Evolutionary conservation across 2,113 vertebrate genomes (phyloP).

Genomic region (Hippocampus barbouri): DNA sequence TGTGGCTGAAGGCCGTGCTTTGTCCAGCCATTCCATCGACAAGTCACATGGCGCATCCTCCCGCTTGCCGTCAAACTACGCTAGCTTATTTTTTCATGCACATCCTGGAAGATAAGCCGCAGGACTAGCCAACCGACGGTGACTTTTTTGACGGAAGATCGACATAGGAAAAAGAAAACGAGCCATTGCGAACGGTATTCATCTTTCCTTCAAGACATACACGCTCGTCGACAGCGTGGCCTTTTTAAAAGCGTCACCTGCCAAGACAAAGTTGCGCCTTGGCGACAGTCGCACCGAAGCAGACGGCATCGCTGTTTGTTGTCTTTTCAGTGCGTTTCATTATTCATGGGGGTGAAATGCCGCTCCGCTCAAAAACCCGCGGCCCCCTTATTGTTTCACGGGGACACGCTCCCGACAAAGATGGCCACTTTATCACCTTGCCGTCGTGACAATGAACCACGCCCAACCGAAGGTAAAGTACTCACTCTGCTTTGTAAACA

Average conservation of each 20-base stretch:
- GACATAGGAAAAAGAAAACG: neutral
- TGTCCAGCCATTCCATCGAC: too few species aligned
- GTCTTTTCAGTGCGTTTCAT: slow-evolving; percentile 66
- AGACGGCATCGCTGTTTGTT: slow-evolving; percentile 68
- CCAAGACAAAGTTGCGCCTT: slow-evolving; percentile 50
- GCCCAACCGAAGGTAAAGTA: slow-evolving; percentile 67
- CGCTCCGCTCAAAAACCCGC: slow-evolving; percentile 48
- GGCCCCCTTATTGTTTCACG: slow-evolving; percentile 64
- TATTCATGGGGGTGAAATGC: slow-evolving; percentile 70
- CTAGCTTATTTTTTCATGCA: too few species aligned
- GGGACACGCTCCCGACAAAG: slow-evolving; percentile 63
- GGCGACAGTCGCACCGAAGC: slow-evolving; percentile 56
- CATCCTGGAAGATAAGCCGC: too few species aligned
- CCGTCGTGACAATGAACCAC: slow-evolving; percentile 71
- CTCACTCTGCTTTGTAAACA: slow-evolving; percentile 77
- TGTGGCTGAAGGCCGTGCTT: too few species aligned
- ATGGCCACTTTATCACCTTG: slow-evolving; percentile 62
- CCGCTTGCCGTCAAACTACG: too few species aligned
- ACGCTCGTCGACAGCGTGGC: slow-evolving; percentile 1
- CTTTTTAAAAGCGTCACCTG: slow-evolving; percentile 15
- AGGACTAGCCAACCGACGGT: too few species aligned
- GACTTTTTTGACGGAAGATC: neutral
- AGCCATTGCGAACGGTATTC: neutral
- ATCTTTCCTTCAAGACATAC: neutral
- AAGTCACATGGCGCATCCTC: too few species aligned